Evolutionary conservation across 2,113 vertebrate species (phyloP).

Genomic region (Malaclemys terrapin): DNA sequence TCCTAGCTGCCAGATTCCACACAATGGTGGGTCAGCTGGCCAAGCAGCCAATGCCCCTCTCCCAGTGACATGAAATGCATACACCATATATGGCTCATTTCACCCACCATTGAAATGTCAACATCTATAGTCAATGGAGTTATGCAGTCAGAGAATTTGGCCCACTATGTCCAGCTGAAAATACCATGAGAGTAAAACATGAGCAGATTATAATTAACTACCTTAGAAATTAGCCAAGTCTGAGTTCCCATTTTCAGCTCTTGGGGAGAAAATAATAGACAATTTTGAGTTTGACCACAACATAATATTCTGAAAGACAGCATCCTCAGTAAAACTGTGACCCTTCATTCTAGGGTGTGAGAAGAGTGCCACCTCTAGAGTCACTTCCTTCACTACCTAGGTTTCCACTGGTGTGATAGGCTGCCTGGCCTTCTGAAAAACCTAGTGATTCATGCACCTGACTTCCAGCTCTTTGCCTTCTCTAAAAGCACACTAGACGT

Average conservation of each 20-base stretch:
- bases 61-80: neutral
- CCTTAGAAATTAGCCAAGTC: neutral
- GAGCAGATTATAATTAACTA: neutral
- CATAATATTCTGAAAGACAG: neutral
- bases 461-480: neutral
- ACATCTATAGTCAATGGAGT: neutral
- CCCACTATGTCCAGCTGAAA: neutral
- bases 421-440: too few relatives aligned
- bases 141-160: neutral
- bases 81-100: rapidly evolving
- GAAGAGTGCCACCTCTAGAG: neutral
- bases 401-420: neutral
- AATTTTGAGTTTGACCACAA: neutral
- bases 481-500: neutral
- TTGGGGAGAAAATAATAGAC: neutral
- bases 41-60: neutral
- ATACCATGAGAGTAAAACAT: neutral
- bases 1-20: neutral
- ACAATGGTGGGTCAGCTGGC: neutral
- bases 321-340: neutral
- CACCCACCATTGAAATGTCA: neutral
- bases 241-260: neutral
- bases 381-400: neutral
- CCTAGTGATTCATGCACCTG: neutral
- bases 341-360: neutral